A percentile compares a stretch with the other conserved stretches of the same genome.
Evolutionary conservation across 53 echinoderm and acorn worm genomes (phyloP).

Genomic region (Luidia sarsii): DNA sequence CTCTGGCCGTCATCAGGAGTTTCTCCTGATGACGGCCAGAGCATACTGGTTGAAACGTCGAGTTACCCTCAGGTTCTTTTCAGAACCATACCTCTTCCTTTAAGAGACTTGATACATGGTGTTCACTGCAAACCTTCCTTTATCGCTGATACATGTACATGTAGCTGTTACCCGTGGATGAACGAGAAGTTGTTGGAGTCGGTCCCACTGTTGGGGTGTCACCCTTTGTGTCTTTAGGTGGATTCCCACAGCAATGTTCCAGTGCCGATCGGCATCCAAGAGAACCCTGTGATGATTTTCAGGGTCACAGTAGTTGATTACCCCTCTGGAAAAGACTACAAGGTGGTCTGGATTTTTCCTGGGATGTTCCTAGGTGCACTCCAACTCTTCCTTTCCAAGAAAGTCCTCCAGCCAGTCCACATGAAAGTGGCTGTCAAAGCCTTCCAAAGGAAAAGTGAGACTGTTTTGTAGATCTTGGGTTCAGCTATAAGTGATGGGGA

Average conservation of each 20-base stretch:
- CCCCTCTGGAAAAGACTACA: constrained; percentile 30
- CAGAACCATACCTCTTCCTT: no score
- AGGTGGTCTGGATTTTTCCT: background rate
- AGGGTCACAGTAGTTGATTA: constrained; percentile 44
- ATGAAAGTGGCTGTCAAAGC: constrained; percentile 57
- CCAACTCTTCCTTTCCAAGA: constrained; percentile 11
- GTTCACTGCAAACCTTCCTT: no score
- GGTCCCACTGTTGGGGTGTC: constrained; percentile 3
- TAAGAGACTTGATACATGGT: no score
- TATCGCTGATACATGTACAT: no score
- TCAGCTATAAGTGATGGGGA: background rate
- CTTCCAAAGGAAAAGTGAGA: background rate
- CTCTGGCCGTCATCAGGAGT: no score
- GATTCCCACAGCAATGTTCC: constrained; percentile 52
- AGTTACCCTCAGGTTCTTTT: no score
- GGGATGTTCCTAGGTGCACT: background rate
- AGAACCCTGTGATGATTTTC: background rate
- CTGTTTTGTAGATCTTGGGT: background rate
- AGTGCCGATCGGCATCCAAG: background rate
- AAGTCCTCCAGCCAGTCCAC: constrained; percentile 33
- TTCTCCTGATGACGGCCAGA: no score
- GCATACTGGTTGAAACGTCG: no score
- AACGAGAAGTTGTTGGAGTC: constrained; percentile 2
- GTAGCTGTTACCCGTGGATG: constrained; percentile 30
- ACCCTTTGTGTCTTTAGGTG: constrained; percentile 34